These are phyloP conservation scores for Phasia obesa DNA, from an alignment of 2,888 invertebrate genomes.

Conservation along the genomic window DNA sequence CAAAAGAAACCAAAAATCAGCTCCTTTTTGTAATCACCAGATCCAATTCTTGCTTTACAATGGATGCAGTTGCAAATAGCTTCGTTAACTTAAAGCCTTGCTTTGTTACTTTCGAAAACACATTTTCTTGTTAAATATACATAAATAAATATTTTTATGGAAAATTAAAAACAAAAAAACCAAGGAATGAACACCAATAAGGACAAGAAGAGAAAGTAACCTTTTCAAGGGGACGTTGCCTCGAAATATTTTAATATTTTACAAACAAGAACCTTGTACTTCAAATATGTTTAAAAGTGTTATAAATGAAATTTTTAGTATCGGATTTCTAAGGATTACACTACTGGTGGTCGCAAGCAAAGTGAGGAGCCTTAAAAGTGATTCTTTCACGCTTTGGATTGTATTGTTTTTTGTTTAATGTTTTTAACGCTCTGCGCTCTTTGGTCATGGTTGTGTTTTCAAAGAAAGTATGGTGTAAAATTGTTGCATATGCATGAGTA, in stretches of 20 bases:
- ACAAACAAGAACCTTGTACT: neutral
- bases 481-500: neutral
- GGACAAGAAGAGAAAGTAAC: too few relatives aligned
- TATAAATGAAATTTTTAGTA: conserved; percentile 73
- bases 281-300: conserved; percentile 75
- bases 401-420: conserved; percentile 5
- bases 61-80: too few relatives aligned
- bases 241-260: conserved; percentile 25
- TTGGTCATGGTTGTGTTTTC: conserved; percentile 63
- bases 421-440: conserved; percentile 65
- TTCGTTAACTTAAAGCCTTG: too few relatives aligned
- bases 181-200: too few relatives aligned
- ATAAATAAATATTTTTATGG: too few relatives aligned
- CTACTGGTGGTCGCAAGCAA: conserved; percentile 51
- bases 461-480: conserved; percentile 19
- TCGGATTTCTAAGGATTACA: conserved; percentile 64
- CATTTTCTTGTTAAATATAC: too few relatives aligned
- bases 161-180: too few relatives aligned
- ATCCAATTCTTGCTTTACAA: too few relatives aligned
- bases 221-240: conserved; percentile 23
- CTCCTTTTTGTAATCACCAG: too few relatives aligned
- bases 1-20: too few relatives aligned
- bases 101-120: too few relatives aligned
- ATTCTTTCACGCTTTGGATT: conserved; percentile 10
- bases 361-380: neutral